Base-by-base conservation (phyloP, 2,888 invertebrate species). In the Calliscelio sp. region DNA sequence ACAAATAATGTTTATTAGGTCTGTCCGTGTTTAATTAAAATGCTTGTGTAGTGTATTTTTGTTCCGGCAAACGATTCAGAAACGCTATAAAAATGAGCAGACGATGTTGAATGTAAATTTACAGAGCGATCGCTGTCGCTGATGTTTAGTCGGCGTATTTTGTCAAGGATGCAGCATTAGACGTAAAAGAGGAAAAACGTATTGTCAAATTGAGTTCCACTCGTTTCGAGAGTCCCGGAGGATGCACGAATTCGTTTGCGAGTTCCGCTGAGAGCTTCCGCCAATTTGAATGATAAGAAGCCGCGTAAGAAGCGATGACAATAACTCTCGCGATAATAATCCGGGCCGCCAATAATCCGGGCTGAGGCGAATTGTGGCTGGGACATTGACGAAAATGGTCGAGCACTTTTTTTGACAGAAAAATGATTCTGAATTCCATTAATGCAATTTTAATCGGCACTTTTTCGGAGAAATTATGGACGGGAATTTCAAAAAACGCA, bases 251-350 rank as follows among this genome's bases (percentile, higher is more conserved):
- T 59, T 68, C 49, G 59, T 59, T 59, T 46, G 28, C 66, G 22
- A 65, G 63, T 18, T 44, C 57, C 63, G 61, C 46, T 71, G 79
- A 79, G 71, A 79, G 70, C 79, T 79, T 79, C 71, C 71, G 25
- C 70, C 79, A 79, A 79, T 79, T 71, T 79, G 61, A 79, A 71
- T 79, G 71, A 71, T 71, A 79, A 79, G 70, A 63, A 71, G 70
- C 53, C 20, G 46, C 24, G 49, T 18, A 46, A 53, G 46, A 63
- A 18, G 22, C 11, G 55, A 71, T 41, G 73, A 57, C 80, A 59
- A 66, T 49, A 73, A 73, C 51, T 46, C 32, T 20, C 32, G 20
- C 18, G 44, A 18, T 44, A 65, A 75, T 65, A 65, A 75, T 46
- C 46, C 55, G n/a, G n/a, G n/a, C 25, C 35, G 14, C 57, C 75